Evolutionary conservation across 2,888 invertebrate species (phyloP).

Genomic region (Clistopyga incitator): DNA sequence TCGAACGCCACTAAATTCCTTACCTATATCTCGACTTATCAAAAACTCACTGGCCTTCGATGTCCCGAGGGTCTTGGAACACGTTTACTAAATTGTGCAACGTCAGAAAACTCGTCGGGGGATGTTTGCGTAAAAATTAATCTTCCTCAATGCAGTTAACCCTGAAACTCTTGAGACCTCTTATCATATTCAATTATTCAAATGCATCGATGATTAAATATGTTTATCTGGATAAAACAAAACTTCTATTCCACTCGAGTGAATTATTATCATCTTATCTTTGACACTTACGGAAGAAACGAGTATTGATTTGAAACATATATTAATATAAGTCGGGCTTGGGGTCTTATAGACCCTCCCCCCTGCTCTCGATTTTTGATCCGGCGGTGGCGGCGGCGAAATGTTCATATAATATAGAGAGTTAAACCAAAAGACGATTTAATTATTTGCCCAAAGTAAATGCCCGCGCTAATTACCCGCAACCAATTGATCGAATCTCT

Average conservation of each 20-base stretch:
- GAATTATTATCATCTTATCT: not conserved
- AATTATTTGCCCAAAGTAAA: constrained; percentile 70
- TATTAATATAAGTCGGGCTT: too few species aligned
- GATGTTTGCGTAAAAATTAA: not conserved
- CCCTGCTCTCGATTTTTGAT: too few species aligned
- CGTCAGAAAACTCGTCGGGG: not conserved
- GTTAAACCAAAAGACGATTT: constrained; percentile 49
- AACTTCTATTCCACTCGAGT: not conserved
- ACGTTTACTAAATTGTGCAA: not conserved
- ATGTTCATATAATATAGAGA: too few species aligned
- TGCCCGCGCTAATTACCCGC: constrained; percentile 68
- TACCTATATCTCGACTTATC: constrained; percentile 30
- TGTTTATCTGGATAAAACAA: not conserved
- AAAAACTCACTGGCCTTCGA: constrained; percentile 37
- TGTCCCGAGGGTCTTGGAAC: constrained; percentile 8
- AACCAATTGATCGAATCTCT: constrained; percentile 41
- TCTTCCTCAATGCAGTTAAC: constrained; percentile 1
- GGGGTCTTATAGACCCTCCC: too few species aligned
- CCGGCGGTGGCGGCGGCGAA: too few species aligned
- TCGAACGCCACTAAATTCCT: constrained; percentile 18
- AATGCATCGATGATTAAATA: not conserved
- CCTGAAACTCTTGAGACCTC: not conserved
- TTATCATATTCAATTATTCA: not conserved
- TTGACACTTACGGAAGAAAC: not conserved
- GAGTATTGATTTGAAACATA: too few species aligned